Base-by-base conservation (phyloP, 2,888 invertebrate genomes). In the Pemphredon lugubris region DNA sequence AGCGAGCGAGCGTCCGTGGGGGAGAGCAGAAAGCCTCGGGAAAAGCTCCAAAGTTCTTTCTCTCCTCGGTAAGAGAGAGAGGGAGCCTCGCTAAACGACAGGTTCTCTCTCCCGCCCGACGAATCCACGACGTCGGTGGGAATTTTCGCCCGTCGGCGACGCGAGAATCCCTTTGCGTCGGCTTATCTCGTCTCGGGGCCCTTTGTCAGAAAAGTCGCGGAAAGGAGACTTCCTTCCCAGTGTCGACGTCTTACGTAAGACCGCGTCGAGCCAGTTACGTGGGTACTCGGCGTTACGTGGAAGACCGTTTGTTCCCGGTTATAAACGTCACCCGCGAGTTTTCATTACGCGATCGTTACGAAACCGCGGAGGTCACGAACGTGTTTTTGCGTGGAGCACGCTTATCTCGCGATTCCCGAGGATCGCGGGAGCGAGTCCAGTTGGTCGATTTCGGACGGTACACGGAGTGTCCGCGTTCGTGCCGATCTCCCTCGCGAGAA, bases 361-460 rank as follows among this genome's bases (percentile, higher is more conserved):
- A 72, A 72, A 72, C 54, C 51, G 39, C 54, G 67, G 68, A 72
- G 68, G 71, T 68, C 68, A 59, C 58, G 63, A 71, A 39, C 60
- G 45, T 59, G 34, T 7, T 18, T 18, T n/a, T n/a, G n/a, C n/a
- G n/a, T n/a, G n/a, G n/a, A n/a, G n/a, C 26, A 7, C 26, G 26
- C 26, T 26, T 26, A 26, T 26, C 26, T 5, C 3, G 7, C 26
- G 7, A 26, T 26, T 26, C 26, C n/a, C n/a, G n/a, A n/a, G n/a
- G n/a, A n/a, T n/a, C n/a, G n/a, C n/a, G n/a, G n/a, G n/a, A n/a
- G n/a, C n/a, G n/a, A n/a, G n/a, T n/a, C n/a, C n/a, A n/a, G n/a
- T n/a, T n/a, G n/a, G n/a, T n/a, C n/a, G n/a, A n/a, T n/a, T n/a
- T n/a, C n/a, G n/a, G n/a, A n/a, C n/a, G n/a, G n/a, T n/a, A n/a